Evolutionary conservation across 2,797 vertebrate genomes (phyloP).

Genomic region (Sarcophilus harrisii): DNA sequence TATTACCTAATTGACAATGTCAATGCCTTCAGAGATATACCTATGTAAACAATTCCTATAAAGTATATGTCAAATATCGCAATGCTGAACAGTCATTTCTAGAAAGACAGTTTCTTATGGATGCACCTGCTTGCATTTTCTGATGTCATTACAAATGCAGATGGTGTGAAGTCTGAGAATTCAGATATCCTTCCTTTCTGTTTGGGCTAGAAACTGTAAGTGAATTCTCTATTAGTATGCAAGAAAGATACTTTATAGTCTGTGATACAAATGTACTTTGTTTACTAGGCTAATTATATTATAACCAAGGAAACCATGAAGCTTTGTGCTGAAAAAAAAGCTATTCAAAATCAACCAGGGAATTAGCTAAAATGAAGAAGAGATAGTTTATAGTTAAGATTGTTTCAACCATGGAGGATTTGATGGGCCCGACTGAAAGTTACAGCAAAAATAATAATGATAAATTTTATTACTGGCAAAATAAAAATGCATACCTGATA

Average conservation of each 20-base stretch:
- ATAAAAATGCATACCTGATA: constrained; percentile 1
- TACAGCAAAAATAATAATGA: constrained; percentile 12
- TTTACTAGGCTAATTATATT: constrained; percentile 63
- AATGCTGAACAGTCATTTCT: constrained; percentile 46
- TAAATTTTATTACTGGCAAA: constrained; percentile 9
- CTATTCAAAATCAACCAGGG: constrained; percentile 42
- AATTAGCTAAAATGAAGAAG: constrained; percentile 46
- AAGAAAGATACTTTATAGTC: constrained; percentile 56
- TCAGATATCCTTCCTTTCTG: constrained; percentile 59
- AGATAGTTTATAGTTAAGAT: constrained; percentile 38
- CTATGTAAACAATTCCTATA: constrained; percentile 20
- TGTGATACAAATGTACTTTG: constrained; percentile 55
- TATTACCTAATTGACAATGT: background rate
- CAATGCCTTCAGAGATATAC: constrained; percentile 35
- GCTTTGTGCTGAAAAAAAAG: constrained; percentile 30
- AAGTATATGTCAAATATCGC: constrained; percentile 32
- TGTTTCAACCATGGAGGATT: background rate
- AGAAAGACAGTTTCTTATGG: constrained; percentile 19
- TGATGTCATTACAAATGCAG: constrained; percentile 67
- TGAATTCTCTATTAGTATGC: constrained; percentile 51
- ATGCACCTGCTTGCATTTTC: constrained; percentile 34
- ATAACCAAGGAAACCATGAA: constrained; percentile 55
- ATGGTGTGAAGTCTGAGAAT: constrained; percentile 53
- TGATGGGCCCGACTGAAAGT: background rate
- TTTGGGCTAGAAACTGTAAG: constrained; percentile 73